Base-by-base conservation (phyloP, 1,140 invertebrate species). In the Drosophila equinoxialis region DNA sequence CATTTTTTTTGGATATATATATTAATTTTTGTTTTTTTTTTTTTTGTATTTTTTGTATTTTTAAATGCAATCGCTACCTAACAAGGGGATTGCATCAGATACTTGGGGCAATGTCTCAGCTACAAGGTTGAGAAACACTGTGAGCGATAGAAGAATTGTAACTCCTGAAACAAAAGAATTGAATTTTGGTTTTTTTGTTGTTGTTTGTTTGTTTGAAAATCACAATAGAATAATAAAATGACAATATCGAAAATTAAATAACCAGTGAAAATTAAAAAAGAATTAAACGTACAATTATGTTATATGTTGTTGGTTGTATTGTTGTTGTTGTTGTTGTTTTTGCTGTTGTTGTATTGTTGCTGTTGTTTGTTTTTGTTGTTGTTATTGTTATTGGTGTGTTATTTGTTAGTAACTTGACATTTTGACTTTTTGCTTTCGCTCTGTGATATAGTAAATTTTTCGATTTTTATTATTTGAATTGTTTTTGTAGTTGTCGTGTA, bases 111-210 rank as follows among this genome's bases (percentile, higher is more conserved):
- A 95, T 93, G 96, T 98, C 95, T 98, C 97, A 91, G 97, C 96
- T 93, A 98, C 97, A 93, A 98, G 95, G 95, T 97, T 97, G 95
- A 97, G 96, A 96, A 99, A 99, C 94, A 99, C 98, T 94, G 98
- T 99, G 95, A 99, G 96, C 93, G 98, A 99, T 93, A 99, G 98
- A 93, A 99, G 96, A 95, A 99, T 99, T 94, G 98, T 99, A 94
- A 99, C 98, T 95, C 98, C 98, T 99, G 96, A 94, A 97, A 97
- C 94, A 95, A 94, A 95, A 92, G 79, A 91, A 95, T 93, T 94
- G 45, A 51, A 51, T 51, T 51, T 51, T 51, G 45, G 45, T 51
- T 51, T 51, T 48, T 51, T 48, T 48, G n/a, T 45, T 45, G 42
- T 48, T 51, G 20, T 17, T 51, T 48, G 45, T 89, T 65, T 62